Percentiles rank a stretch among this genome's conserved stretches.
Conservation (phyloP, 2,113 vertebrate species). For the Phocoena phocoena region DNA sequence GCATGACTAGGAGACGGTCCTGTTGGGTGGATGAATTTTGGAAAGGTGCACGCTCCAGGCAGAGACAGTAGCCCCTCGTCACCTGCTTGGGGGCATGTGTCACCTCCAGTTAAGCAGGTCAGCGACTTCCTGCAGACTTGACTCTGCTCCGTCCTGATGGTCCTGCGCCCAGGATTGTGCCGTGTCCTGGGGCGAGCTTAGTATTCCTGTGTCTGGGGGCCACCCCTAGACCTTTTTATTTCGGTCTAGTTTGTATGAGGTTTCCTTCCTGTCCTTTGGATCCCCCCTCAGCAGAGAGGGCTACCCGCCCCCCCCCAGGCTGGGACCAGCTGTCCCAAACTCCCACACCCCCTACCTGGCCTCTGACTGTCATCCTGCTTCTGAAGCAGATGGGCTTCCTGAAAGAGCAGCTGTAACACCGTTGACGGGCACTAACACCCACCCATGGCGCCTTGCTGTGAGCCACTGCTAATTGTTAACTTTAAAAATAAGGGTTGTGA, state of each 20-base stretch:
- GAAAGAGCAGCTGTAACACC: not conserved
- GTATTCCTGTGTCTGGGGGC: not conserved
- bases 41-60: not conserved
- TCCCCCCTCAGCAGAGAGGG: not conserved
- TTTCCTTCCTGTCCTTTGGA: not conserved
- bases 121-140: too few relatives aligned
- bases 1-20: not conserved
- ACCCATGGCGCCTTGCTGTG: not conserved
- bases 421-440: accelerated
- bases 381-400: not conserved
- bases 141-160: accelerated
- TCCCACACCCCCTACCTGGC: too few relatives aligned
- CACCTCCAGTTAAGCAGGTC: accelerated
- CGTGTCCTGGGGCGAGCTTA: not conserved
- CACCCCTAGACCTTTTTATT: not conserved
- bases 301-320: accelerated
- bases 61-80: not conserved
- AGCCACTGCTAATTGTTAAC: not conserved
- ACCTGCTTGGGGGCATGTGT: not conserved
- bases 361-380: not conserved
- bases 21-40: not conserved
- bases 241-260: not conserved
- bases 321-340: not conserved
- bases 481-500: not conserved
- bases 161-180: not conserved